A percentile compares a stretch with the other conserved stretches of the same genome.
Evolutionary conservation across 1,140 invertebrate species (phyloP).

Genomic region (Philotrypesis tridentata): DNA sequence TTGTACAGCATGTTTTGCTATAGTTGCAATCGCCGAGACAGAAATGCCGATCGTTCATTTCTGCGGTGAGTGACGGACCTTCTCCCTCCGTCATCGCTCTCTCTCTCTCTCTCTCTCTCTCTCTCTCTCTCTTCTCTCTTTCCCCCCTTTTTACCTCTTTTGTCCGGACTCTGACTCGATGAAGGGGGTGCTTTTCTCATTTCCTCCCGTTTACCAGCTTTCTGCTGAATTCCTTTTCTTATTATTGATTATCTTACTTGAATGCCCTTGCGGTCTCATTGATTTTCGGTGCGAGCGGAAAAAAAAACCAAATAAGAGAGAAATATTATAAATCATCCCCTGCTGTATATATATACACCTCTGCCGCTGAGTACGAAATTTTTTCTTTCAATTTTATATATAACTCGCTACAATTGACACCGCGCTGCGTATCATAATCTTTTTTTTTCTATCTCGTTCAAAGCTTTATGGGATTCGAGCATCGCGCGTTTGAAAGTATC

Average conservation of each 20-base stretch:
- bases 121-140: no score
- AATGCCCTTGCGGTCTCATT: constrained; percentile 41
- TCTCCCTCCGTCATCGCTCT: no score
- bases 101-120: no score
- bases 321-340: constrained; percentile 17
- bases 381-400: no score
- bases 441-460: no score
- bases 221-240: constrained; percentile 47
- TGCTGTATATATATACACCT: not conserved
- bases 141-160: constrained; percentile 51
- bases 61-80: constrained; percentile 48
- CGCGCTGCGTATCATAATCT: no score
- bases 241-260: constrained; percentile 48
- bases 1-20: not conserved
- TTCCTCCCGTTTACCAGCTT: constrained; percentile 40
- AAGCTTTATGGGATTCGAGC: no score
- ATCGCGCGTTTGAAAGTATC: no score
- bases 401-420: no score
- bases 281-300: constrained; percentile 32
- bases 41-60: constrained; percentile 56
- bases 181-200: constrained; percentile 48
- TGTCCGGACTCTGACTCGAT: constrained; percentile 48
- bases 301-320: constrained; percentile 7
- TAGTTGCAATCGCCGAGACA: constrained; percentile 21
- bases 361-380: no score